Evolutionary conservation across 2,888 invertebrate species (phyloP).

Genomic region (Disparrhopalites patrizii): DNA sequence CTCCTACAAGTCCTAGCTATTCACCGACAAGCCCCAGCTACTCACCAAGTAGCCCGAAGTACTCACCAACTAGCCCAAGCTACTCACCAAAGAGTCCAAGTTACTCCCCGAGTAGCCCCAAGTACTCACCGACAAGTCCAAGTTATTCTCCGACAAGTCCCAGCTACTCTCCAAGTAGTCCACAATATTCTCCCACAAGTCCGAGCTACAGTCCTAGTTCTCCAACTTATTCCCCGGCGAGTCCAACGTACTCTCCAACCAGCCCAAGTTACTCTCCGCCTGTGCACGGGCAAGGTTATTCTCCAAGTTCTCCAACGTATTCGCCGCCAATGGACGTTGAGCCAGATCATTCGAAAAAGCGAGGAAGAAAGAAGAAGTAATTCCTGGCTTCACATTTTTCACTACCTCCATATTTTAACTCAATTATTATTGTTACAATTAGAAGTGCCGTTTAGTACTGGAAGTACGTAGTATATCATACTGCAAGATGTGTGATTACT

Average conservation of each 20-base stretch:
- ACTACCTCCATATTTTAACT: too few species aligned
- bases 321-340: slow-evolving; percentile 53
- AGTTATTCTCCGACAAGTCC: slow-evolving; percentile 69
- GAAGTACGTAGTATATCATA: too few species aligned
- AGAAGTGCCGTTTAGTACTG: too few species aligned
- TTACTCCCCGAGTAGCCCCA: slow-evolving; percentile 55
- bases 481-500: too few species aligned
- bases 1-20: slow-evolving; percentile 69
- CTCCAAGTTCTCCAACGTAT: slow-evolving; percentile 52
- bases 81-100: slow-evolving; percentile 64
- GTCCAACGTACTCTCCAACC: slow-evolving; percentile 71
- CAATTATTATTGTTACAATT: too few species aligned
- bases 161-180: slow-evolving; percentile 54
- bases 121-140: slow-evolving; percentile 65
- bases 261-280: slow-evolving; percentile 76
- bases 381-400: too few species aligned
- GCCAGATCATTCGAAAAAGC: slow-evolving; percentile 29
- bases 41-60: slow-evolving; percentile 55
- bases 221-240: slow-evolving; percentile 56
- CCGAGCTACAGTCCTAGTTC: slow-evolving; percentile 58
- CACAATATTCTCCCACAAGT: slow-evolving; percentile 52
- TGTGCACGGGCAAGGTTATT: slow-evolving; percentile 60
- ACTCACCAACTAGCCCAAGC: slow-evolving; percentile 54
- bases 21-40: slow-evolving; percentile 58
- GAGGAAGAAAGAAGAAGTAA: slow-evolving; percentile 42